A percentile compares a stretch with the other conserved stretches of the same genome.
phyloP scores from a whole-genome alignment of 2,797 vertebrate genomes.

The Spatula versicolor region DNA sequence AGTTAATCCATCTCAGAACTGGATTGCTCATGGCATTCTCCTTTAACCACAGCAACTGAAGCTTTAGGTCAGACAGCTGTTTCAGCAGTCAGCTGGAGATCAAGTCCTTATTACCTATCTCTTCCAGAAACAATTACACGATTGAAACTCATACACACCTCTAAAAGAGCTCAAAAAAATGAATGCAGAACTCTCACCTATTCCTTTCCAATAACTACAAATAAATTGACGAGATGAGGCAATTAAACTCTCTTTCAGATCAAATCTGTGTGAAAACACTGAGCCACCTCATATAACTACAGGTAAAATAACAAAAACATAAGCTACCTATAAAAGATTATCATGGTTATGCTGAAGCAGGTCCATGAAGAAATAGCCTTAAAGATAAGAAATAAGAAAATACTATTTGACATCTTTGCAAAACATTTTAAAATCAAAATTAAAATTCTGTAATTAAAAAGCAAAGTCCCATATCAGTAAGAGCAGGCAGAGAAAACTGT shows the following conservation, averaged over 20 bases:
- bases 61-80: neutral
- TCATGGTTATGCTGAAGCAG: neutral
- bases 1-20: neutral
- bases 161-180: neutral
- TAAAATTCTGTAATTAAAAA: neutral
- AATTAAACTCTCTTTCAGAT: neutral
- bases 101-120: neutral
- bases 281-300: neutral
- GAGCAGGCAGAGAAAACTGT: neutral
- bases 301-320: neutral
- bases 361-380: neutral
- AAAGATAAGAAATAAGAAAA: neutral
- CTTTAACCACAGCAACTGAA: constrained; percentile 11
- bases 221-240: neutral
- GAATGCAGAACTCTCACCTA: neutral
- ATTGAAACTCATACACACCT: neutral
- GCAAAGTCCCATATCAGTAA: neutral
- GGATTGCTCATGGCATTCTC: neutral
- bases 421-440: neutral
- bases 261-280: neutral
- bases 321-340: neutral
- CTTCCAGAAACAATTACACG: neutral
- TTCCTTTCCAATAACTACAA: neutral
- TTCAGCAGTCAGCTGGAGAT: neutral
- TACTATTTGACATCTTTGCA: neutral